Evolutionary conservation across 92 coral and sea anemone species (phyloP).

Genomic region (Nematostella vectensis): DNA sequence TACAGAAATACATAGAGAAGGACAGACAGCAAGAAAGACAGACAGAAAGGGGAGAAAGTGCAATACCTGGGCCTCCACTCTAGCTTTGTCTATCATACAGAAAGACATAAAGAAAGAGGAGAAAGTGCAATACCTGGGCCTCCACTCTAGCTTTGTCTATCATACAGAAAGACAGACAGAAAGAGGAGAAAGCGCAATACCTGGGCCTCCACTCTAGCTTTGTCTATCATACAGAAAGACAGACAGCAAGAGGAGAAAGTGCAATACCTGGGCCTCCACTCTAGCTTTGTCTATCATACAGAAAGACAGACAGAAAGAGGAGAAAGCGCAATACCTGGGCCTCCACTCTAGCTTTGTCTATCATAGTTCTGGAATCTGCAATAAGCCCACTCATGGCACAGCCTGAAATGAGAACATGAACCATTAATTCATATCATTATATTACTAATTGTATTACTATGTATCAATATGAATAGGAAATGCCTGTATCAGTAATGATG

Average conservation of each 20-base stretch:
- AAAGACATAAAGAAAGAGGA: too few relatives aligned
- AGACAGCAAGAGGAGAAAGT: too few relatives aligned
- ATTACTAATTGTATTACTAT: background rate
- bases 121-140: constrained; percentile 93
- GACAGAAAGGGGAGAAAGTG: too few relatives aligned
- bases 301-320: too few relatives aligned
- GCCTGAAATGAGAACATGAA: constrained; percentile 26
- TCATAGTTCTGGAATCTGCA: constrained; percentile 98
- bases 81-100: constrained; percentile 96
- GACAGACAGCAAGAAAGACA: too few relatives aligned
- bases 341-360: constrained; percentile 98
- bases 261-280: constrained; percentile 91
- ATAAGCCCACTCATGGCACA: constrained; percentile 99
- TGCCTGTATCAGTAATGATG: too few relatives aligned
- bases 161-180: too few relatives aligned
- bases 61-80: constrained; percentile 96
- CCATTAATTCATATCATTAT: background rate
- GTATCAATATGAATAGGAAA: background rate
- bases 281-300: constrained; percentile 99
- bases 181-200: too few relatives aligned
- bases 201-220: constrained; percentile 98
- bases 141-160: constrained; percentile 98
- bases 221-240: constrained; percentile 99
- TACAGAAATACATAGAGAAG: too few relatives aligned
- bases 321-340: constrained; percentile 86